Percentiles rank a stretch among this genome's conserved stretches.
phyloP scores from a whole-genome alignment of 2,888 invertebrate species.

The Cerastoderma edule region DNA sequence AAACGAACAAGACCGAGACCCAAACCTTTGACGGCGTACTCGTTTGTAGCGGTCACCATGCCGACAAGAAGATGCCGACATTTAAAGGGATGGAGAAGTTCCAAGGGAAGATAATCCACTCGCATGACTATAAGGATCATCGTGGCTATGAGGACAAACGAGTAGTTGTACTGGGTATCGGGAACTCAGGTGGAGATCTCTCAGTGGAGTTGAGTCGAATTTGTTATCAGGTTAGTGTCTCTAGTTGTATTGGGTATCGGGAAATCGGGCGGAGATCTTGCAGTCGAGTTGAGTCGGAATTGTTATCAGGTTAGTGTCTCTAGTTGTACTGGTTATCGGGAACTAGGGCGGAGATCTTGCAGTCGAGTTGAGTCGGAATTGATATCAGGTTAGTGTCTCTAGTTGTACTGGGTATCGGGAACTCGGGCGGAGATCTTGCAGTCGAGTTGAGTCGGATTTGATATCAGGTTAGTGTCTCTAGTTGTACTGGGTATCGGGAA shows the following conservation, averaged over 20 bases:
- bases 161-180: conserved; percentile 85
- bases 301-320: conserved; percentile 80
- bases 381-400: too few relatives aligned
- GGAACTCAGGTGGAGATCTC: conserved; percentile 85
- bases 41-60: conserved; percentile 80
- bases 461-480: too few relatives aligned
- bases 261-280: conserved; percentile 84
- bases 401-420: too few relatives aligned
- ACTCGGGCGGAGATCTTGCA: too few relatives aligned
- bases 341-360: too few relatives aligned
- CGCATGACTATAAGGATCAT: conserved; percentile 76
- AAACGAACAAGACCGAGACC: conserved; percentile 55
- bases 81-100: conserved; percentile 72
- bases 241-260: too few relatives aligned
- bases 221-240: conserved; percentile 79
- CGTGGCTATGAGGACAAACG: conserved; percentile 77
- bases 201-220: conserved; percentile 83
- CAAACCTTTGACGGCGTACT: conserved; percentile 75
- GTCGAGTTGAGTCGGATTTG: too few relatives aligned
- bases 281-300: conserved; percentile 82
- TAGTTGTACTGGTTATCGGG: too few relatives aligned
- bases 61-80: conserved; percentile 65
- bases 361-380: too few relatives aligned
- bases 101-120: conserved; percentile 75
- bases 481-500: too few relatives aligned